Base-by-base conservation (phyloP, 1,140 invertebrate species). In the Panagrolaimus sp. region DNA sequence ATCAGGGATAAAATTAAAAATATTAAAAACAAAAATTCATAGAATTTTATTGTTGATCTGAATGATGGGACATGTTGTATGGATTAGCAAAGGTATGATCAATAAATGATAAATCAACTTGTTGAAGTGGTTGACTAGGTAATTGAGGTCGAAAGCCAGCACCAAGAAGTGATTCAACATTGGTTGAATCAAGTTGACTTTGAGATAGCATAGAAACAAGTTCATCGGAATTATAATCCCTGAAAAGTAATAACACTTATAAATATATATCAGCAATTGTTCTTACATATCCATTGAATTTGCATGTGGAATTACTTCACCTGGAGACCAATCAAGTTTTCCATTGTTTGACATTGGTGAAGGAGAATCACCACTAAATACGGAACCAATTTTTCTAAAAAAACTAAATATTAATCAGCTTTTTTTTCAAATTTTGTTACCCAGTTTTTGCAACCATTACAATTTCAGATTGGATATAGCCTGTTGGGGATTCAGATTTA, bases 401-500 rank as follows among this genome's bases (percentile, higher is more conserved):
- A 14, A 7, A 31, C 13, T 64, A 42, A 16, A 38, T 25, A 45
- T 16, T 25, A 66, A 38, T 42, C 8, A 63, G 16, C 16, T 1
- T 14, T 3, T 45, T 9, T 66, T 31, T 68, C 46, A 4, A 53
- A 63, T 16, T 9, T 53, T 20, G 14, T 16, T 67, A 80, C 74
- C 69, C 67, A 23, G 81, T 82, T 63, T 82, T 82, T 7, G 80
- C 80, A 43, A 82, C 81, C 80, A 82, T 82, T 9, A 82, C 81
- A 69, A 82, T 83, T 65, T 82, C 81, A 38, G 79, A 82, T 46
- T 76, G 75, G 46, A 82, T 82, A 46, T 81, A 81, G 14, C 63
- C 73, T 11, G 76, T 82, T 0, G 78, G 78, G 0, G 75, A 75
- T 42, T 78, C 80, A 23, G 70, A 69, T 27, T 76, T 74, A 42